A percentile compares a stretch with the other conserved stretches of the same genome.
phyloP scores from a whole-genome alignment of 2,113 vertebrate species.

The Drymodes brunneopygia region DNA sequence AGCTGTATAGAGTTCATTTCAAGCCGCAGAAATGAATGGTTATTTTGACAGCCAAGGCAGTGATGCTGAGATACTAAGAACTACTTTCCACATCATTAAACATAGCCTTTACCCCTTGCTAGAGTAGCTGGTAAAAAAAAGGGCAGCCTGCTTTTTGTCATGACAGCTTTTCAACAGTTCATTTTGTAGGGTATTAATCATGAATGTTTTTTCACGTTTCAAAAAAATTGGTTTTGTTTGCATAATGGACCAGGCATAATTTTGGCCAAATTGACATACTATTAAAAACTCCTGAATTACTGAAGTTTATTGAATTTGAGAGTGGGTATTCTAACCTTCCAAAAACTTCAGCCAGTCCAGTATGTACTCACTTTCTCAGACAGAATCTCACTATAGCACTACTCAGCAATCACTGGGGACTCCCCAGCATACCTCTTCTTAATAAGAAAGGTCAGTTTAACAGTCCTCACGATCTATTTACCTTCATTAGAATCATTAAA shows the following conservation, averaged over 20 bases:
- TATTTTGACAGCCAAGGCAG: slow-evolving; percentile 34
- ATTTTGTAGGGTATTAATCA: not conserved
- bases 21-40: not conserved
- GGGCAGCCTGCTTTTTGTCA: not conserved
- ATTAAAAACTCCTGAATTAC: not conserved
- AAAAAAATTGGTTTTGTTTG: not conserved
- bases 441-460: not conserved
- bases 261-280: not conserved
- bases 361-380: not conserved
- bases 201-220: not conserved
- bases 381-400: not conserved
- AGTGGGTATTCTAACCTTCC: not conserved
- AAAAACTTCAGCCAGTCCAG: not conserved
- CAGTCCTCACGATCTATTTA: not conserved
- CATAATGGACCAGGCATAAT: not conserved
- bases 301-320: not conserved
- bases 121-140: not conserved
- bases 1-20: slow-evolving; percentile 15
- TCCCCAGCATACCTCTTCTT: not conserved
- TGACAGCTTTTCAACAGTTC: not conserved
- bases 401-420: not conserved
- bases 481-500: not conserved
- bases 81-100: slow-evolving; percentile 43
- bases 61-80: slow-evolving; percentile 13
- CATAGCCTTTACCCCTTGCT: not conserved